A percentile compares a stretch with the other conserved stretches of the same genome.
Conservation (phyloP, 2,888 invertebrate genomes). For the Sarcophaga carnaria region DNA sequence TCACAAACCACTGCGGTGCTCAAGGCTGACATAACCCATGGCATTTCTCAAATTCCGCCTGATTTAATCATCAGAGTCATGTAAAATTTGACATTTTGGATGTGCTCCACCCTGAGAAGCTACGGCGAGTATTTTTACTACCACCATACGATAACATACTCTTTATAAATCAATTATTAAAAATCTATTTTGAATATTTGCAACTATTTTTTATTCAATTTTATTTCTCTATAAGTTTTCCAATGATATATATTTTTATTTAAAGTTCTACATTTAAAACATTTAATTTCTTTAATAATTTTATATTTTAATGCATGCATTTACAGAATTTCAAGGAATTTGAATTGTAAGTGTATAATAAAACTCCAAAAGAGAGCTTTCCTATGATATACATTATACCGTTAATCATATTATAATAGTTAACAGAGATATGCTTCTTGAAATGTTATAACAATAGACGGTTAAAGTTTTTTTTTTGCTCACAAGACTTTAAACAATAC, state of each 20-base stretch:
- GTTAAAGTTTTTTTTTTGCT: slow-evolving; percentile 19
- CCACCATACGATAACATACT: too few species aligned
- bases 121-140: too few species aligned
- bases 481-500: not conserved
- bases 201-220: slow-evolving; percentile 12
- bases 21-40: too few species aligned
- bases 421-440: not conserved
- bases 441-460: slow-evolving; percentile 52
- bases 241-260: slow-evolving; percentile 19
- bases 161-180: too few species aligned
- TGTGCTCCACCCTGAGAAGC: too few species aligned
- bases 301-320: slow-evolving; percentile 30
- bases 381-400: not conserved
- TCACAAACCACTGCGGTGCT: too few species aligned
- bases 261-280: slow-evolving; percentile 14
- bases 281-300: slow-evolving; percentile 20
- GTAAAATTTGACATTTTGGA: too few species aligned
- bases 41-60: too few species aligned
- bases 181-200: not conserved
- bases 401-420: not conserved
- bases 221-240: not conserved
- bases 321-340: not conserved
- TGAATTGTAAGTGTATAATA: not conserved
- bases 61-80: too few species aligned
- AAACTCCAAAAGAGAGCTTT: slow-evolving; percentile 59